Percentiles rank a stretch among this genome's conserved stretches.
phyloP scores from a whole-genome alignment of 2,797 vertebrate genomes.

The Chelon labrosus region DNA sequence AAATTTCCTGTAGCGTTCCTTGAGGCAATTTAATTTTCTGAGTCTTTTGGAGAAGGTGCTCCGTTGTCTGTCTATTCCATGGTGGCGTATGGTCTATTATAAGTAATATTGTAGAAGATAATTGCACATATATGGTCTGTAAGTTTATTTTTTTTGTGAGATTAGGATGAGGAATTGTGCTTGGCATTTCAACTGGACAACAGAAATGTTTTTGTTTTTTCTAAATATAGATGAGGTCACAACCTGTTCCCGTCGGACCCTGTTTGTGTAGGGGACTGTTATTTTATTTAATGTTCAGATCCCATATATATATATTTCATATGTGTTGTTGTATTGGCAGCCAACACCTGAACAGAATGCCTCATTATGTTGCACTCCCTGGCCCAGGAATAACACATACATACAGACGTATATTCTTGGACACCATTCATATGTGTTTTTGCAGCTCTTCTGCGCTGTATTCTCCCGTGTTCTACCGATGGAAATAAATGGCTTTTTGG shows the following conservation, averaged over 20 bases:
- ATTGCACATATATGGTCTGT: slow-evolving; percentile 29
- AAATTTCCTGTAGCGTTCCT: too few species aligned
- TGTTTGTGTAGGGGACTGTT: slow-evolving; percentile 9
- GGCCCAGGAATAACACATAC: slow-evolving; percentile 2
- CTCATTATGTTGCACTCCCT: slow-evolving; percentile 41
- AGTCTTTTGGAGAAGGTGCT: too few species aligned
- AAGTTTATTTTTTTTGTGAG: slow-evolving; percentile 2
- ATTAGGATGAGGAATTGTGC: slow-evolving; percentile 14
- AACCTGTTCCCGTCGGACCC: slow-evolving; percentile 12
- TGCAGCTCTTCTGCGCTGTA: slow-evolving; percentile 1
- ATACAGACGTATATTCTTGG: not conserved
- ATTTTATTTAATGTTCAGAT: slow-evolving; percentile 34
- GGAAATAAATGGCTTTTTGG: slow-evolving; percentile 8
- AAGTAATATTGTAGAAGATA: slow-evolving; percentile 32
- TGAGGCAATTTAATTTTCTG: too few species aligned
- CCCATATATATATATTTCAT: slow-evolving; percentile 25
- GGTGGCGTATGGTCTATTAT: not conserved
- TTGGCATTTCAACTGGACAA: slow-evolving; percentile 12
- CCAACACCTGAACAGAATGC: slow-evolving; percentile 9
- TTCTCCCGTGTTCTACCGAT: not conserved
- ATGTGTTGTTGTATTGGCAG: slow-evolving; percentile 22
- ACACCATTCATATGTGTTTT: slow-evolving; percentile 12
- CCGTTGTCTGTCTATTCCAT: too few species aligned
- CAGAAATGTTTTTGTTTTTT: not conserved
- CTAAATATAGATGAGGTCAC: not conserved